Conservation (phyloP, 1,140 invertebrate genomes). For the Cyphomyrmex costatus region DNA sequence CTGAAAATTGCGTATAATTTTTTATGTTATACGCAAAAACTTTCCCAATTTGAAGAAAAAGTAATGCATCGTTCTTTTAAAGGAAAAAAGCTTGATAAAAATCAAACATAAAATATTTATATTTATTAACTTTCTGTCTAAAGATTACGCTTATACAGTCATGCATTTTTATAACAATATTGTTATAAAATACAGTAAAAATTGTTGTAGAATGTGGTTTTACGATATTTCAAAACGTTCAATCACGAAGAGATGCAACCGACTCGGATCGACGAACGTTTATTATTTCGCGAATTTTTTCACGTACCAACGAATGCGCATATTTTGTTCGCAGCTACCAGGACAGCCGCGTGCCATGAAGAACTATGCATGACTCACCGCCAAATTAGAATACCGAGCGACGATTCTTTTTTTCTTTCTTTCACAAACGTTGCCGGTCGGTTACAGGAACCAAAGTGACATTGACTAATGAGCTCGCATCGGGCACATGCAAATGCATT, state of each 20-base stretch:
- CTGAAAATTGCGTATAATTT: background rate
- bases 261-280: conserved; percentile 28
- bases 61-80: background rate
- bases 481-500: conserved; percentile 52
- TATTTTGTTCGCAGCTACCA: conserved; percentile 59
- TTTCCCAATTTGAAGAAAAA: background rate
- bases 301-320: conserved; percentile 67
- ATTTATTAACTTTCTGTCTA: background rate
- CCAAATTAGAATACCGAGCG: conserved; percentile 70
- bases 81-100: background rate
- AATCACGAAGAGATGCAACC: conserved; percentile 43
- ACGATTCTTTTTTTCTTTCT: background rate
- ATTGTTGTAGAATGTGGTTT: background rate
- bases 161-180: background rate
- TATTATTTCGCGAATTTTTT: conserved; percentile 69
- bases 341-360: conserved; percentile 49
- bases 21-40: background rate
- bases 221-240: conserved; percentile 3
- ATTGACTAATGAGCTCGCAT: conserved; percentile 67
- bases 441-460: conserved; percentile 17
- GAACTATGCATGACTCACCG: conserved; percentile 63
- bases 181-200: conserved; percentile 2
- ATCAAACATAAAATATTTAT: background rate
- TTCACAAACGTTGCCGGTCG: background rate
- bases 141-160: background rate